These are phyloP conservation scores for Mohoua ochrocephala DNA, from an alignment of 2,113 vertebrate genomes.

Conservation along the genomic window DNA sequence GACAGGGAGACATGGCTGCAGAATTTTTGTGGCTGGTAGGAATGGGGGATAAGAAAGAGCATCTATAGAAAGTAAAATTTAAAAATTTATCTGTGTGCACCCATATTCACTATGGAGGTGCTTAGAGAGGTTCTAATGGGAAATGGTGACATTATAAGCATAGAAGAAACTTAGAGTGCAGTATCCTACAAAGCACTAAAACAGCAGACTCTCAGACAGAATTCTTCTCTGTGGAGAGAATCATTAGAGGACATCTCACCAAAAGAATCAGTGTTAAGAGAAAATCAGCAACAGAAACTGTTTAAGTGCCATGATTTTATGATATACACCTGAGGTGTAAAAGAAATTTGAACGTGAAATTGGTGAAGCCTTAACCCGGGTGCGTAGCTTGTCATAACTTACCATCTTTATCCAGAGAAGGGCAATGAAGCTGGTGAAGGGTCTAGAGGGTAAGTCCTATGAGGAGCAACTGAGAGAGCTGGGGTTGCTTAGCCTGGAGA, in stretches of 20 bases:
- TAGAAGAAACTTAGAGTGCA: neutral
- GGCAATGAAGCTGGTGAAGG: neutral
- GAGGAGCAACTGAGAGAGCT: neutral
- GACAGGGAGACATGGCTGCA: neutral
- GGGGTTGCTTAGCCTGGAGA: neutral
- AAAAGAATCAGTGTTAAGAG: neutral
- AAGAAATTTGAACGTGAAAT: neutral
- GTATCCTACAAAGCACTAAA: neutral
- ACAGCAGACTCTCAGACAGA: neutral
- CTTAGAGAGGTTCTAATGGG: neutral
- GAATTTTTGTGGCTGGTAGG: neutral
- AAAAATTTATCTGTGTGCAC: neutral
- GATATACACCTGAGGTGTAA: neutral
- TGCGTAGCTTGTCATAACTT: neutral
- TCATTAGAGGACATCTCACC: neutral
- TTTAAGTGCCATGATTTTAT: neutral
- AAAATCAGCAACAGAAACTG: neutral
- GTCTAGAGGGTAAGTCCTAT: neutral
- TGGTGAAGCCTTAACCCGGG: accelerated
- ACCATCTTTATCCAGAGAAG: neutral
- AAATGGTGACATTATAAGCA: neutral
- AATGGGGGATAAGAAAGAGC: neutral
- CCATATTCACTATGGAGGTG: neutral
- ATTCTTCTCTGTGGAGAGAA: neutral
- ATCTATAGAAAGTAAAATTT: neutral